Evolutionary conservation across 1,140 invertebrate genomes (phyloP), one percentile per base, ranked within the genome.

Genomic region (Drosophila kepulauana): DNA sequence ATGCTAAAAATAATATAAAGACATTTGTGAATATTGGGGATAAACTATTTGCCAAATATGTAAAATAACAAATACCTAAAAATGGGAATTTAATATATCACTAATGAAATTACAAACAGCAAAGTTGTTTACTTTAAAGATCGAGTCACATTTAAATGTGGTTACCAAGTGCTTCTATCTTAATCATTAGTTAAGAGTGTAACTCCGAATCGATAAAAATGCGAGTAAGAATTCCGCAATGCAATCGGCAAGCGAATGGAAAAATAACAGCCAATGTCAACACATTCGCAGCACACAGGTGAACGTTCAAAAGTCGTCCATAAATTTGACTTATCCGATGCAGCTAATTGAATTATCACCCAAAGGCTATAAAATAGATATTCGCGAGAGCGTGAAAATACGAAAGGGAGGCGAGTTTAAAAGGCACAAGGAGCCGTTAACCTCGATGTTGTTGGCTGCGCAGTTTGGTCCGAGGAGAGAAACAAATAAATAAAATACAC

Each of bases 301-400:
- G 45, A 62, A 57, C 10, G 45, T 11, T 46, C 25, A n/a, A 46
- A 20, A 16, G 45, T 11, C n/a, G 48, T 15, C 30, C 68, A 87
- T 81, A 87, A 82, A 79, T 72, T 62, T 58, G 61, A 64, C 64
- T 80, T 84, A 78, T 73, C 64, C 64, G 67, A 57, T 43, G 54
- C 56, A 80, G 68, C 73, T 82, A 80, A 88, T 82, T 87, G 73
- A 87, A 88, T 82, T 88, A 82, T 79, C 68, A 61, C 52, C 65
- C 62, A 46, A 38, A 51, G 68, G 76, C 73, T 13, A 49, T 57
- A 43, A 65, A 56, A 57, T 82, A 67, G 62, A 75, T 48, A 64
- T 54, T 48, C 45, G 11, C 5, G 16, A 6, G 6, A 6, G 1
- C 16, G 13, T 1, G 38, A 15, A 16, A 16, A 10, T 13, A 2